Evolutionary conservation across 1,140 invertebrate genomes (phyloP), one percentile per base, ranked within the genome.

Genomic region (Apocrypta bakeri): DNA sequence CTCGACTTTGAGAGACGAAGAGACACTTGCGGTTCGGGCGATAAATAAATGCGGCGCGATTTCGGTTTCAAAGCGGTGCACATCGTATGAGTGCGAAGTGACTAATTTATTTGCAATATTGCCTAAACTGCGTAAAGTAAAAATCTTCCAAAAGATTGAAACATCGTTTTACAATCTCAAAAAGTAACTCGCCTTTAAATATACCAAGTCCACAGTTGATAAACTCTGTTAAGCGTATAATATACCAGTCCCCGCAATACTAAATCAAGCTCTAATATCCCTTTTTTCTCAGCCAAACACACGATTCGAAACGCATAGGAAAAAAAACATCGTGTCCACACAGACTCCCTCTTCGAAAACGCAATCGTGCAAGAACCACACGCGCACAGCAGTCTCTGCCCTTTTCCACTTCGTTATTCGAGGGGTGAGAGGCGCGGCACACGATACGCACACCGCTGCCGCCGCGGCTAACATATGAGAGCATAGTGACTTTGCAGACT

Each of bases 401-500:
- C 40, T 66, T 40, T 25, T 14, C 14, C 33, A 2, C 21, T n/a
- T 27, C 21, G n/a, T n/a, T 0, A 27, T 48, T 0, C 7, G 31
- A 21, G 31, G 25, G 25, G 9, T 8, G 29, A 37, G 69, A 63
- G 31, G 29, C 14, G 27, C 14, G 27, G 48, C 66, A 66, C 27
- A 6, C 17, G 37, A 7, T 61, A 31, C 14, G 8, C 17, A 56
- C 68, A 24, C 42, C 7, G 84, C 87, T 79, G 89, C 88, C 21
- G 12, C 31, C 61, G 84, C 87, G 81, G 89, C 88, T 91, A 90
- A 92, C 91, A 92, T 92, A 92, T 92, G 91, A 92, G 86, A 89
- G 88, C 83, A 84, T 88, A 85, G 88, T 92, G 91, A 92, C 89
- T 92, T 84, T 56, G 48, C 73, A 89, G 90, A 91, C 84, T 91